phyloP scores from a whole-genome alignment of 2,888 invertebrate genomes.

The Polylopha cassiicola region DNA sequence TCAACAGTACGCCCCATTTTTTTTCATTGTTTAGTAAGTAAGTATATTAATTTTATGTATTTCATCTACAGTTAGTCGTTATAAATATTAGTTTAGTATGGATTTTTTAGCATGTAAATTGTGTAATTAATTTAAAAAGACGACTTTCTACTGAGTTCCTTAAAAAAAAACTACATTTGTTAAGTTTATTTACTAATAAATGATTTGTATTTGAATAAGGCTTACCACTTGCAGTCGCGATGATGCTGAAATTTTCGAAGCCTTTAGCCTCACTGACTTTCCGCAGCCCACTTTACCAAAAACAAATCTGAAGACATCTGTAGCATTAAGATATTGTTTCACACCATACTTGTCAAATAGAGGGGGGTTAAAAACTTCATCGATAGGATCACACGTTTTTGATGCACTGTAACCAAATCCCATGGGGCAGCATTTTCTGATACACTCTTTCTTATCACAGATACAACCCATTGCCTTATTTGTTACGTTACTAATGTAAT shows the following conservation, averaged over 20 bases:
- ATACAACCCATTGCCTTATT: constrained; percentile 39
- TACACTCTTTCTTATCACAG: constrained; percentile 39
- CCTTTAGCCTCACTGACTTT: constrained; percentile 24
- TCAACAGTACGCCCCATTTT: too few relatives aligned
- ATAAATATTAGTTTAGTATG: too few relatives aligned
- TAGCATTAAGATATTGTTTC: constrained; percentile 30
- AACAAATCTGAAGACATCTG: constrained; percentile 40
- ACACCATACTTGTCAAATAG: constrained; percentile 37
- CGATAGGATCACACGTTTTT: constrained; percentile 35
- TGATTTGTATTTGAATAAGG: too few relatives aligned
- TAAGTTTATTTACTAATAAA: too few relatives aligned
- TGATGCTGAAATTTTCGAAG: constrained; percentile 24
- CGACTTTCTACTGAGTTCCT: too few relatives aligned
- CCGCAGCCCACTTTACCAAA: constrained; percentile 42
- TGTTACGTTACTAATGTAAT: constrained; percentile 33
- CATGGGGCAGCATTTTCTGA: constrained; percentile 50
- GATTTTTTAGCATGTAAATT: too few relatives aligned
- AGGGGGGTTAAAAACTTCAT: constrained; percentile 38
- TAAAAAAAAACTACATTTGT: too few relatives aligned
- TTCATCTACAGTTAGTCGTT: too few relatives aligned
- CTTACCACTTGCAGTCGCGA: constrained; percentile 45
- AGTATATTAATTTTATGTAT: too few relatives aligned
- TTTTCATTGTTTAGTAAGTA: too few relatives aligned
- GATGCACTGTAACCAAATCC: constrained; percentile 34
- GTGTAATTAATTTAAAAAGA: too few relatives aligned